Base-by-base conservation (phyloP, 2,888 invertebrate species). In the Perizoma affinitatum region DNA sequence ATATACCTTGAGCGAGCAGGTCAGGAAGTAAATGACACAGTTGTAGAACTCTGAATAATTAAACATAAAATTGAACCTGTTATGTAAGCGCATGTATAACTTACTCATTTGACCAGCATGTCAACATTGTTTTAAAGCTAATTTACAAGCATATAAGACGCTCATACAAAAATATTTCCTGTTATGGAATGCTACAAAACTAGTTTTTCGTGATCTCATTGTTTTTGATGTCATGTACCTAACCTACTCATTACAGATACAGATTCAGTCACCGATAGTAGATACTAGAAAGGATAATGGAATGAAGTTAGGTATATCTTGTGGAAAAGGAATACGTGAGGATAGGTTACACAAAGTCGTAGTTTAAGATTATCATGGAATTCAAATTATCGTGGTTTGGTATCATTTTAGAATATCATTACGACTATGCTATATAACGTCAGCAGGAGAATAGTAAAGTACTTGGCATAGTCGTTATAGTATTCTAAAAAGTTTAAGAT, bases 71-170 rank as follows among this genome's bases (percentile, higher is more conserved):
- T 43, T 35, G 48, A 65, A 59, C 43, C 41, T 33, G 42, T 38
- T 58, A 38, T 55, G 48, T 54, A 63, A 63, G 67, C 49, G 52
- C 65, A 67, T 67, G 65, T 58, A 65, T 66, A 65, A 66, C 10
- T 51, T 58, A 59, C 54, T 61, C 36, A 58, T 66, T 65, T 55
- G 49, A 48, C 43, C 49, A 56, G 44, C 45, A 34, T 55, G 58
- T 59, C 59, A 51, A 55, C 51, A 53, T 53, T 40, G 50, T 53
- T 62, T 49, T 45, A 61, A 52, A 58, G 53, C 51, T 34, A 58
- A 65, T 63, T 65, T 62, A 60, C 56, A 51, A 22, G 22, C 22
- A 22, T n/a, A n/a, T 54, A 36, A 60, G 38, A 47, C 52, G 49
- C 42, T 38, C 8, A n/a, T 47, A 55, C 59, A 41, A 56, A 56